A percentile compares a stretch with the other conserved stretches of the same genome.
Conservation (phyloP, 2,888 invertebrate species). For the Spilarctia lutea region DNA sequence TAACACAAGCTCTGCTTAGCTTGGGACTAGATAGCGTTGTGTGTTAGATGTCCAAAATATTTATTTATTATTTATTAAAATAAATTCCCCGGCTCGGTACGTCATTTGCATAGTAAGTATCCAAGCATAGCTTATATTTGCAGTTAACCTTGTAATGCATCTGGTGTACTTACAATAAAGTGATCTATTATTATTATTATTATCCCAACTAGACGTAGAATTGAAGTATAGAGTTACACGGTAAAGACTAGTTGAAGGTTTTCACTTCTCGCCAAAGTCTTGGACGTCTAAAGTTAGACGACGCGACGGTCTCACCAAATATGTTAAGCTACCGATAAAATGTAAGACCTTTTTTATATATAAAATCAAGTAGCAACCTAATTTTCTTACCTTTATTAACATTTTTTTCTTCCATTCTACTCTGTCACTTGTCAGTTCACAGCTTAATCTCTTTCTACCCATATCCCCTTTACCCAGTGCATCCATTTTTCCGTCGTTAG, state of each 20-base stretch:
- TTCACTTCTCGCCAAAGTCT: neutral
- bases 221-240: neutral
- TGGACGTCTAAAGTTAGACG: neutral
- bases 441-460: neutral
- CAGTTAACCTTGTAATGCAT: no score
- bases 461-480: neutral
- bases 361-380: neutral
- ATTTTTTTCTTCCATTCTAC: neutral
- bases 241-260: neutral
- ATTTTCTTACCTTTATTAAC: neutral
- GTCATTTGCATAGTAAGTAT: constrained; percentile 7
- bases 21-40: no score
- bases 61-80: no score
- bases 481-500: neutral
- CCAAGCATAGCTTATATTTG: no score
- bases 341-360: neutral
- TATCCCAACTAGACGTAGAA: neutral
- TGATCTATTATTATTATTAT: no score
- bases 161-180: no score
- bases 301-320: neutral
- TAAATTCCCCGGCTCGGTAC: neutral
- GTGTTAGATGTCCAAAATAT: no score
- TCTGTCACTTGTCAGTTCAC: neutral
- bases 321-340: neutral
- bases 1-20: no score